Base-by-base conservation (phyloP, 2,888 invertebrate species). In the Mimas tiliae region DNA sequence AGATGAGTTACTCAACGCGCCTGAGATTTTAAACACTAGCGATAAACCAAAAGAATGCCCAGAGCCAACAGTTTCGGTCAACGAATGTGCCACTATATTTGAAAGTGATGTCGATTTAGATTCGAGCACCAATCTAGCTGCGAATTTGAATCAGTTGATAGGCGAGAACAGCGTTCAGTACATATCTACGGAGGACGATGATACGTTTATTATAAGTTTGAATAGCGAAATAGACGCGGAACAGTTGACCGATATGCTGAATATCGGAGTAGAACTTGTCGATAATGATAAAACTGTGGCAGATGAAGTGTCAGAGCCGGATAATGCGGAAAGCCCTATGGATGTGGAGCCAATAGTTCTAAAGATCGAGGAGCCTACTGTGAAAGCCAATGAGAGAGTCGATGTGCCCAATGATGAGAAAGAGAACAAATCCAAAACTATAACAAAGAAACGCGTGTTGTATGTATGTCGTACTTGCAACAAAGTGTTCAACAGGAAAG, bases 71-170 rank as follows among this genome's bases (percentile, higher is more conserved):
- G 84, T 89, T 0, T 77, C 89, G 0, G 90, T 91, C 0, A 87
- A 88, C 47, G 93, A 92, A 69, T 93, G 93, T 67, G 84, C 92
- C 0, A 93, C 93, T 1, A 93, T 93, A 75, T 93, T 93, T 65
- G 93, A 93, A 74, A 92, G 88, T 45, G 93, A 93, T 67, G 91
- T 93, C 0, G 93, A 93, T 75, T 84, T 93, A 66, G 93, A 93
- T 78, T 89, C 90, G 0, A 93, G 93, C 70, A 87, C 90, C 0
- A 90, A 89, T 75, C 77, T 93, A 68, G 90, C 93, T 0, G 92
- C 90, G 0, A 93, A 93, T 76, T 75, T 93, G n/a, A 93, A 91
- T 67, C 93, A 93, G 68, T 68, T 93, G 12, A 93, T 93, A 0
- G 92, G 91, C 0, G 94, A 93, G 67, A 93, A 93, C 69, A 88